Evolutionary conservation across 2,113 vertebrate species (phyloP).

Genomic region (Onychorhynchus coronatus): DNA sequence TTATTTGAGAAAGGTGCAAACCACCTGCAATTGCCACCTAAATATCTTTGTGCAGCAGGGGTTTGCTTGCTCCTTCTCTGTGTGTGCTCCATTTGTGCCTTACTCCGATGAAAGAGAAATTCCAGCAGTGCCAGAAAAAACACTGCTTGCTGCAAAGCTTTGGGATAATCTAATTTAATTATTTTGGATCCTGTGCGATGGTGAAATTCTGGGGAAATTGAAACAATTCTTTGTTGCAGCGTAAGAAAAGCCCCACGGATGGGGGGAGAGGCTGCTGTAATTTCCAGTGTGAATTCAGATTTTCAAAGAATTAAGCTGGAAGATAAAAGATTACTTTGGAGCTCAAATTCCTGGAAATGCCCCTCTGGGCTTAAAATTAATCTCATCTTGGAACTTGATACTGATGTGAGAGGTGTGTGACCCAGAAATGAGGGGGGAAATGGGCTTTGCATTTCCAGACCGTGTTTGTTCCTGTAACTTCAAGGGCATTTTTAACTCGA

Average conservation of each 20-base stretch:
- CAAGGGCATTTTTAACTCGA: background rate
- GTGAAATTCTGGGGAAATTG: background rate
- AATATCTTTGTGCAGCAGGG: constrained; percentile 28
- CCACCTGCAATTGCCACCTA: background rate
- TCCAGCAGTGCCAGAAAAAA: constrained; percentile 69
- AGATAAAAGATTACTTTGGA: background rate
- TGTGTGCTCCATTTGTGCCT: constrained; percentile 59
- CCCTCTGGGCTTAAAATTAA: background rate
- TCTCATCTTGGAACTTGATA: background rate
- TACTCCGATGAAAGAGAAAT: constrained; percentile 67
- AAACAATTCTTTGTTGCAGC: background rate
- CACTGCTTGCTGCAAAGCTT: constrained; percentile 67
- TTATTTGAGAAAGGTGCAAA: background rate
- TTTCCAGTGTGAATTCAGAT: background rate
- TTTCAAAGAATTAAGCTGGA: background rate
- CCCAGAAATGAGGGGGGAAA: background rate
- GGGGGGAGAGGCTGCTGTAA: background rate
- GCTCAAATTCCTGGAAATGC: constrained; percentile 6
- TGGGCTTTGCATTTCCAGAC: background rate
- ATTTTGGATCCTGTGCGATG: background rate
- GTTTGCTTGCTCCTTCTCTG: constrained; percentile 62
- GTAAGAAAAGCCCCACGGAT: background rate
- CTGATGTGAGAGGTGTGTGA: background rate
- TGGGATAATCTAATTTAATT: constrained; percentile 59
- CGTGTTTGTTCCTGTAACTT: background rate